phyloP scores from a whole-genome alignment of 2,113 vertebrate species.

The Halcyon malimbica region DNA sequence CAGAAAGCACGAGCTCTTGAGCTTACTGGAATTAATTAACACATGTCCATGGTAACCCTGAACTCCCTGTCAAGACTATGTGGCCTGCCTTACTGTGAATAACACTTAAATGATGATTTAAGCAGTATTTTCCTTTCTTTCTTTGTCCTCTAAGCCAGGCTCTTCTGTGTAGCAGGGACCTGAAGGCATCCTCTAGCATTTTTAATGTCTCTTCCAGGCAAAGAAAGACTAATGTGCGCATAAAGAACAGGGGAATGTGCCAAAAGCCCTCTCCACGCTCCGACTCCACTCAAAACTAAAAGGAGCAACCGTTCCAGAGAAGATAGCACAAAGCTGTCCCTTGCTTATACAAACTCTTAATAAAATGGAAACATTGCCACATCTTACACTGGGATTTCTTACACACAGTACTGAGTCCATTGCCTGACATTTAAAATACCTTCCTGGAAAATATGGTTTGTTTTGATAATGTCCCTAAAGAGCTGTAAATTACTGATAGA shows the following conservation, averaged over 20 bases:
- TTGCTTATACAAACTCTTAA: background rate
- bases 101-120: conserved; percentile 1
- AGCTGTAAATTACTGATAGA: background rate
- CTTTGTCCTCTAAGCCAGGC: background rate
- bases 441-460: background rate
- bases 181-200: background rate
- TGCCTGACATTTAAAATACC: background rate
- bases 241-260: conserved; percentile 53
- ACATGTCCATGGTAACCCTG: conserved; percentile 24
- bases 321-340: background rate
- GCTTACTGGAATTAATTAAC: conserved; percentile 37
- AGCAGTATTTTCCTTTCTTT: background rate
- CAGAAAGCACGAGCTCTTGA: background rate
- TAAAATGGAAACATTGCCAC: conserved; percentile 41
- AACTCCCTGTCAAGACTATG: conserved; percentile 17
- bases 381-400: background rate
- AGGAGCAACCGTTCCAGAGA: rapidly evolving
- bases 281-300: background rate
- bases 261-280: background rate
- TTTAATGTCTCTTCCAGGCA: conserved; percentile 30
- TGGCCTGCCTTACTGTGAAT: conserved; percentile 1
- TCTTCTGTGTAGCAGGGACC: background rate
- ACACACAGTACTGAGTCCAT: background rate
- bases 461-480: background rate
- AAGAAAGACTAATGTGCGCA: background rate